Evolutionary conservation across 2,797 vertebrate species (phyloP).

Genomic region (Alosa sapidissima): DNA sequence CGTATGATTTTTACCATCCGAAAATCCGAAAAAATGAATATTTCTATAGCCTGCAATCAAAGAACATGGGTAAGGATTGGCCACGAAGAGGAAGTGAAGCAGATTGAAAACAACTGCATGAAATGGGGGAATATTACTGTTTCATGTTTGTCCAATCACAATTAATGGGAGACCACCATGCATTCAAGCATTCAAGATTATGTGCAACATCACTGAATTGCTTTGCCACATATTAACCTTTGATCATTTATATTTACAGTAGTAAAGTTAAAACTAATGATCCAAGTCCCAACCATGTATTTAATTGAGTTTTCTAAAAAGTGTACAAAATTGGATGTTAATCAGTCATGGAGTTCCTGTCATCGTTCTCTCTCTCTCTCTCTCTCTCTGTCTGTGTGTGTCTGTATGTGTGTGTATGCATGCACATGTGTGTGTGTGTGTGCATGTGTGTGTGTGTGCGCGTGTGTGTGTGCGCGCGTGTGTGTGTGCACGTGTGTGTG

Average conservation of each 20-base stretch:
- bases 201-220: background rate
- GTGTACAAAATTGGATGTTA: background rate
- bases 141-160: slow-evolving; percentile 54
- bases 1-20: background rate
- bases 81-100: slow-evolving; percentile 56
- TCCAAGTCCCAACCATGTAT: background rate
- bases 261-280: background rate
- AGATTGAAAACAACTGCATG: slow-evolving; percentile 63
- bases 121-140: slow-evolving; percentile 55
- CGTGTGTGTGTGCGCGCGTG: no score
- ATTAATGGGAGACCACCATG: slow-evolving; percentile 51
- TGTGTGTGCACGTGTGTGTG: no score
- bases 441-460: background rate
- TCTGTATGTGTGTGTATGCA: background rate
- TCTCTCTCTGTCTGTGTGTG: background rate
- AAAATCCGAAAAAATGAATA: background rate
- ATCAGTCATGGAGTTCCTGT: background rate
- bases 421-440: background rate
- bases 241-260: background rate
- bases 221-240: background rate
- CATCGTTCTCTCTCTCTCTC: background rate
- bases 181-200: background rate
- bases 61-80: slow-evolving; percentile 47
- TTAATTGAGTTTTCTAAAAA: background rate
- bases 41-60: slow-evolving; percentile 11